phyloP scores from a whole-genome alignment of 2,888 invertebrate genomes.

The Yponomeuta evonymella region DNA sequence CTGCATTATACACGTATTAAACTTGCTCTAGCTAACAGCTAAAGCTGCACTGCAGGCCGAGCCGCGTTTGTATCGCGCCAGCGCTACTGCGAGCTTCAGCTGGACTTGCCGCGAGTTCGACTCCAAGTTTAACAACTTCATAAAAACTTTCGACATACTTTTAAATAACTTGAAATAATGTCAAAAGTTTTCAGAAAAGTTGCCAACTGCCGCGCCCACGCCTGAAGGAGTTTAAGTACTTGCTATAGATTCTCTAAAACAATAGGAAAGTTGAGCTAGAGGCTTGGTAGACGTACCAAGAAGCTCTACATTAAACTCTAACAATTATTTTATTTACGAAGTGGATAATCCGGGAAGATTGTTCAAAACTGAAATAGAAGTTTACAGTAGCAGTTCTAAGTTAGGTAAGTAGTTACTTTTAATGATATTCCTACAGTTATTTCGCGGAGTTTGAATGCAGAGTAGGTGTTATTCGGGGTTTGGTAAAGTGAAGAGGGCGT shows the following conservation, averaged over 20 bases:
- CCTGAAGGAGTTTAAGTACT: background rate
- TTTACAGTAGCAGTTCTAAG: too few relatives aligned
- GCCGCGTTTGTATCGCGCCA: background rate
- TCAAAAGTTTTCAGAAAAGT: background rate
- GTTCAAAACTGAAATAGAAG: too few relatives aligned
- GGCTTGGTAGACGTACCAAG: background rate
- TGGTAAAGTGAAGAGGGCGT: background rate
- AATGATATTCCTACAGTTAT: too few relatives aligned
- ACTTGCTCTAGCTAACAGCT: background rate
- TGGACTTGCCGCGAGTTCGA: background rate
- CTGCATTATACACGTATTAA: constrained; percentile 3
- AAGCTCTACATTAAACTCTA: too few relatives aligned
- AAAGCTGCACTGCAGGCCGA: background rate
- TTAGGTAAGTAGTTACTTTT: too few relatives aligned
- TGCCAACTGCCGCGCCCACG: background rate
- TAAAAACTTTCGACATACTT: too few relatives aligned
- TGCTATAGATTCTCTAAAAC: background rate
- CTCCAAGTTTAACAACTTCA: too few relatives aligned
- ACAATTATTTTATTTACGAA: too few relatives aligned
- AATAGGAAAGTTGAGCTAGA: background rate
- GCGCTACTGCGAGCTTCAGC: background rate
- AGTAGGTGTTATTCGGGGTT: too few relatives aligned
- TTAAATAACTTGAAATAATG: background rate
- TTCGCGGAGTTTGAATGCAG: too few relatives aligned
- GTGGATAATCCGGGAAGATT: too few relatives aligned